These are phyloP conservation scores for Rhamnusium bicolor DNA, from an alignment of 2,888 invertebrate species.

Conservation along the genomic window DNA sequence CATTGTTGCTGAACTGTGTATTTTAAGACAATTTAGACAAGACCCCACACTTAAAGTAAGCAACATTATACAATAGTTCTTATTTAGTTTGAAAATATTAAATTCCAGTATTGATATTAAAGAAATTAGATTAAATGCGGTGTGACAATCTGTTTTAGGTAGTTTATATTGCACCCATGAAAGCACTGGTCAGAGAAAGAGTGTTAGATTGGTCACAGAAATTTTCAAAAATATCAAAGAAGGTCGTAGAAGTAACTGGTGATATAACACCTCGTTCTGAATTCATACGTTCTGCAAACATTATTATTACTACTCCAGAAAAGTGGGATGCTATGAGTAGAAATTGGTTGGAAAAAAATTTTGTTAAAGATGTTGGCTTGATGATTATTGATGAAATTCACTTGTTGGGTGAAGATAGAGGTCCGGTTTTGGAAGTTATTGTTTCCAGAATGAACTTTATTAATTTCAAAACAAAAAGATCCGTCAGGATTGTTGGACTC, in stretches of 20 bases:
- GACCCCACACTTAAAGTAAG: constrained; percentile 84
- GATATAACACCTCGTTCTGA: constrained; percentile 90
- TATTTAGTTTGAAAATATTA: neutral
- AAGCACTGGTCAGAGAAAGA: constrained; percentile 96
- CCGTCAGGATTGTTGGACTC: constrained; percentile 92
- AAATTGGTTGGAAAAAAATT: constrained; percentile 97
- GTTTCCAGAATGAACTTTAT: constrained; percentile 98
- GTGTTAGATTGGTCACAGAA: constrained; percentile 95
- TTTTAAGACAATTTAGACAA: constrained; percentile 90
- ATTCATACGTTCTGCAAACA: constrained; percentile 87
- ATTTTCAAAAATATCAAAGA: constrained; percentile 81
- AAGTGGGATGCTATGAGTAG: constrained; percentile 99
- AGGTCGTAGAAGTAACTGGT: constrained; percentile 96
- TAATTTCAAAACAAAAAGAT: constrained; percentile 87
- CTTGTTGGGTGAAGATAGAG: constrained; percentile 91
- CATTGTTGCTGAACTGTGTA: constrained; percentile 97
- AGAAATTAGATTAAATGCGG: neutral
- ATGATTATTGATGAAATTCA: constrained; percentile 99
- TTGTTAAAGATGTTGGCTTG: constrained; percentile 91
- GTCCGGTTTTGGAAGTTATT: constrained; percentile 96
- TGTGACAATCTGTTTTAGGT: constrained; percentile 73
- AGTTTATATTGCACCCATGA: constrained; percentile 98
- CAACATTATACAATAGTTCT: constrained; percentile 5
- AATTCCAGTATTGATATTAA: neutral
- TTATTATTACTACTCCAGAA: constrained; percentile 99